Evolutionary conservation across 2,113 vertebrate genomes (phyloP).

Genomic region (Cryptotis parvus): DNA sequence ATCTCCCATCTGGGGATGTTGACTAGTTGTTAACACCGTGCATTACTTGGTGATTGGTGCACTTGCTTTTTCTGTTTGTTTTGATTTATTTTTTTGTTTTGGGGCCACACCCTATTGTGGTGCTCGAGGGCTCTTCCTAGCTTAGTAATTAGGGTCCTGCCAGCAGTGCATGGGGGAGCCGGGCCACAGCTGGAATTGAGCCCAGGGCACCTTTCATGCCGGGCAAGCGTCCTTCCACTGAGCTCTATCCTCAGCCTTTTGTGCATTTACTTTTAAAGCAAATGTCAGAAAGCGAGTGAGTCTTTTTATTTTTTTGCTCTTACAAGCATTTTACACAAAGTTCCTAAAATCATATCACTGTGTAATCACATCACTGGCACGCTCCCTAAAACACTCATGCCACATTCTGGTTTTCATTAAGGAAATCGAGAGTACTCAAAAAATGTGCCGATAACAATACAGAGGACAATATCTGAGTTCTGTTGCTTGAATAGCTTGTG

Average conservation of each 20-base stretch:
- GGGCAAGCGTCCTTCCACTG: too few relatives aligned
- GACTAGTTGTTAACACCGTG: constrained; percentile 3
- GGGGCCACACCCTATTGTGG: too few relatives aligned
- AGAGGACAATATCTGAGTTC: constrained; percentile 21
- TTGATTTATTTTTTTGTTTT: too few relatives aligned
- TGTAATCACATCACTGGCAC: not conserved
- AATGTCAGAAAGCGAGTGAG: not conserved
- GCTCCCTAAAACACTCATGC: not conserved
- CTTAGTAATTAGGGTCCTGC: too few relatives aligned
- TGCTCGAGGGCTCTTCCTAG: too few relatives aligned
- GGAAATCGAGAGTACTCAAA: not conserved
- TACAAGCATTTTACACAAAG: not conserved
- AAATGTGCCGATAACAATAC: not conserved
- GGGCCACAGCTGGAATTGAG: too few relatives aligned
- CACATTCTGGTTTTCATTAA: not conserved
- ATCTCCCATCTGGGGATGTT: too few relatives aligned
- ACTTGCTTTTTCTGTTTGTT: too few relatives aligned
- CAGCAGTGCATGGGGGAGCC: too few relatives aligned
- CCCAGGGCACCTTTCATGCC: too few relatives aligned
- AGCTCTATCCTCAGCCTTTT: too few relatives aligned
- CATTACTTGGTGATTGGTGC: not conserved
- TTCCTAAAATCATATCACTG: not conserved
- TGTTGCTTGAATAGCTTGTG: not conserved
- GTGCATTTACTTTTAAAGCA: constrained; percentile 36
- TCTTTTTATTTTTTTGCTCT: not conserved